Percentiles rank a stretch among this genome's conserved stretches.
phyloP scores from a whole-genome alignment of 2,113 vertebrate species.

The Panthera leo region DNA sequence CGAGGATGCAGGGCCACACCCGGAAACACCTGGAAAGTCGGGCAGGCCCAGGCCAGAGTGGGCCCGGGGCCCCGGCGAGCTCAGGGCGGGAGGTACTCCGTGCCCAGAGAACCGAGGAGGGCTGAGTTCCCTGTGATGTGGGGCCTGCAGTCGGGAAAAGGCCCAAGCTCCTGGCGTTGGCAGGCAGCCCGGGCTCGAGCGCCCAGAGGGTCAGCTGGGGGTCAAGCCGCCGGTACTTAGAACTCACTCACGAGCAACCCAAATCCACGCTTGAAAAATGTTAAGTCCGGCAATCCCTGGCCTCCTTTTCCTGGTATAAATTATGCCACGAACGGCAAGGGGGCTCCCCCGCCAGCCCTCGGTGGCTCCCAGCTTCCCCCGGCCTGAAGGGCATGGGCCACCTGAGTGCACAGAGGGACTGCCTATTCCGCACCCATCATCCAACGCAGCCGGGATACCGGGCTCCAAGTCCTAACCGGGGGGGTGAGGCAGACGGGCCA shows the following conservation, averaged over 20 bases:
- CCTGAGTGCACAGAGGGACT: neutral
- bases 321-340: neutral
- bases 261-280: neutral
- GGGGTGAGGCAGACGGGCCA: rapidly evolving
- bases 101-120: neutral
- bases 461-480: neutral
- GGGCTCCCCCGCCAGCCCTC: rapidly evolving
- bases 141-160: neutral
- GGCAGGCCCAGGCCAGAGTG: neutral
- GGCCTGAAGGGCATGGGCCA: too few relatives aligned
- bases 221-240: neutral
- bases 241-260: rapidly evolving
- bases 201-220: too few relatives aligned
- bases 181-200: neutral
- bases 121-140: rapidly evolving
- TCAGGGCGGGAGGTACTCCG: rapidly evolving
- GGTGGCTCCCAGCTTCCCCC: neutral
- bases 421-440: too few relatives aligned
- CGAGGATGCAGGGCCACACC: neutral
- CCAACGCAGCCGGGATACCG: neutral
- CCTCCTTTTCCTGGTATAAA: rapidly evolving
- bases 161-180: neutral
- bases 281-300: rapidly evolving
- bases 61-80: neutral
- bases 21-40: neutral